A percentile compares a stretch with the other conserved stretches of the same genome.
Conservation (phyloP, 92 coral and sea anemone genomes). For the Nematostella vectensis region DNA sequence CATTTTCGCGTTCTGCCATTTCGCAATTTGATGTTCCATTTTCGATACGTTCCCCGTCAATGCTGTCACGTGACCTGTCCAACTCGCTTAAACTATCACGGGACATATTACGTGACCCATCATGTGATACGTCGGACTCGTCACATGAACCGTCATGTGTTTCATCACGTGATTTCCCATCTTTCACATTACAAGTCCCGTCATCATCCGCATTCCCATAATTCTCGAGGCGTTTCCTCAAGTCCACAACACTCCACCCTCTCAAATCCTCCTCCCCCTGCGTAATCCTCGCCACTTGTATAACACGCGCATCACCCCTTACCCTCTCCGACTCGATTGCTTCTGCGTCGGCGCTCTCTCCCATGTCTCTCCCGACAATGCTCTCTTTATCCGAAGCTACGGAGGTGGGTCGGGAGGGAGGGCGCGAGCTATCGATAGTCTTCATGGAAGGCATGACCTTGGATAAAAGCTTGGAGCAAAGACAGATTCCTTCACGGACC, state of each 20-base stretch:
- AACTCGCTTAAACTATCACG: background rate
- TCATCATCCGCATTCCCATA: constrained; percentile 3
- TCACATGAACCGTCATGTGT: background rate
- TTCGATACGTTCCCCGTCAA: background rate
- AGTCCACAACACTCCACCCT: constrained; percentile 40
- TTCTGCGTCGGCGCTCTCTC: background rate
- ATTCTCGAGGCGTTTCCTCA: constrained; percentile 19
- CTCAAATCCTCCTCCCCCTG: constrained; percentile 5
- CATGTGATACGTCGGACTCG: background rate
- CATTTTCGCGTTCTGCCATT: background rate
- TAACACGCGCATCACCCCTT: background rate
- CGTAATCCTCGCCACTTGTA: constrained; percentile 29
- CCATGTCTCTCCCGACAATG: background rate
- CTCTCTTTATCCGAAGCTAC: background rate
- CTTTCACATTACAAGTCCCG: constrained; percentile 3
- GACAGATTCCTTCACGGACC: constrained; percentile 72
- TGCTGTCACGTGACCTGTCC: too few relatives aligned
- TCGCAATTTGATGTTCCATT: constrained; percentile 4
- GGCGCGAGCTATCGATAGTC: constrained; percentile 20
- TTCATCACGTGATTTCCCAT: constrained; percentile 1
- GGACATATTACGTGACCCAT: background rate
- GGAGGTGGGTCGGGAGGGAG: background rate
- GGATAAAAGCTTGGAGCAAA: constrained; percentile 90
- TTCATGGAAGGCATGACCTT: constrained; percentile 93
- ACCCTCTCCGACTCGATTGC: background rate